Percentiles rank a stretch among this genome's conserved stretches.
Conservation (phyloP, 2,888 invertebrate genomes). For the Drosophila subsilvestris region DNA sequence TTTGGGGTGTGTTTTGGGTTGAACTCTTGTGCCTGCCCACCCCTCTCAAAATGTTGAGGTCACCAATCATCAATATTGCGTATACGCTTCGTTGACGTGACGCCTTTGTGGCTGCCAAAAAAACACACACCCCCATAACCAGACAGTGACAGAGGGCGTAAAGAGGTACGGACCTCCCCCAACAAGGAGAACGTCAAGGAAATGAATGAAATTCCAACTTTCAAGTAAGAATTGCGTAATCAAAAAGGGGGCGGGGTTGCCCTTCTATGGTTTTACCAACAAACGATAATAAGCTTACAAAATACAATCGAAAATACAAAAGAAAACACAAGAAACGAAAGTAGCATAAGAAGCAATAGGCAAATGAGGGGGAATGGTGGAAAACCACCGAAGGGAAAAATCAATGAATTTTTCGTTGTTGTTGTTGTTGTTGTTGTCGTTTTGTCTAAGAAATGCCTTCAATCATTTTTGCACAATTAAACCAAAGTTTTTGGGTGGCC, state of each 20-base stretch:
- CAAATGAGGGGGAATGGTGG: slow-evolving; percentile 7
- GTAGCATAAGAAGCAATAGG: neutral
- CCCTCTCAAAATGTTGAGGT: slow-evolving; percentile 30
- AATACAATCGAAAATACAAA: slow-evolving; percentile 24
- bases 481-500: slow-evolving; percentile 14
- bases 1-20: slow-evolving; percentile 38
- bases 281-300: slow-evolving; percentile 24
- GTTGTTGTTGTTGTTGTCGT: too few relatives aligned
- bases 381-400: slow-evolving; percentile 13
- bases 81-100: slow-evolving; percentile 64
- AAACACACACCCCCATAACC: slow-evolving; percentile 24
- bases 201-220: slow-evolving; percentile 45
- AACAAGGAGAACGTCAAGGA: slow-evolving; percentile 30
- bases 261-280: slow-evolving; percentile 30
- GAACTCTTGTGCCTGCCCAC: slow-evolving; percentile 35
- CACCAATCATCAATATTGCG: slow-evolving; percentile 67
- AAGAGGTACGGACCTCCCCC: neutral
- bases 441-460: slow-evolving; percentile 18
- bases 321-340: slow-evolving; percentile 15
- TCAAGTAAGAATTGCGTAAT: slow-evolving; percentile 45
- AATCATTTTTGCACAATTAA: slow-evolving; percentile 47
- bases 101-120: slow-evolving; percentile 56
- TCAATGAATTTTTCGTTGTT: slow-evolving; percentile 33
- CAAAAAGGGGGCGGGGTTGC: slow-evolving; percentile 1
- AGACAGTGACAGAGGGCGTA: neutral